Conservation (phyloP, 2,888 invertebrate species). For the Leptura quadrifasciata region DNA sequence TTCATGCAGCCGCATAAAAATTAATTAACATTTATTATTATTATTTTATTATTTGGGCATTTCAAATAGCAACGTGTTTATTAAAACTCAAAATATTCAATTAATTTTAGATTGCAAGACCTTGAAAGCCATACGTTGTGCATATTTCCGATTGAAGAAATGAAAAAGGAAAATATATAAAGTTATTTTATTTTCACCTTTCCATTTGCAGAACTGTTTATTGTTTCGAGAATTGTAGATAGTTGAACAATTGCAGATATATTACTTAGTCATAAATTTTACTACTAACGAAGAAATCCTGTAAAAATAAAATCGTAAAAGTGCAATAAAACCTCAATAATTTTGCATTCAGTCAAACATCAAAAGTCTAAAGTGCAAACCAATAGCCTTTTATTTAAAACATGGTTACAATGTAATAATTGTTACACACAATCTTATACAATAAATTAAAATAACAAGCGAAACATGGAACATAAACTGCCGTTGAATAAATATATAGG, state of each 20-base stretch:
- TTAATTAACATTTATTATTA: no score
- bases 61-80: no score
- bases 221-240: not conserved
- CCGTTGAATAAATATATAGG: conserved; percentile 7
- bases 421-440: conserved; percentile 6
- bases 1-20: no score
- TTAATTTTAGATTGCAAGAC: no score
- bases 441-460: not conserved
- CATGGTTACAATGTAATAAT: not conserved
- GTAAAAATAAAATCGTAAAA: not conserved
- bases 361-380: not conserved
- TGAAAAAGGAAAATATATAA: not conserved
- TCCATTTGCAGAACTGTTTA: not conserved
- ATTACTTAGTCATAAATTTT: not conserved
- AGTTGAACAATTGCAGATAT: not conserved
- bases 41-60: no score
- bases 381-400: not conserved
- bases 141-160: not conserved
- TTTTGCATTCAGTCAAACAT: not conserved
- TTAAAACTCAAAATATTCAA: no score
- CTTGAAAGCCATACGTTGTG: no score
- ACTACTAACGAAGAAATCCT: not conserved
- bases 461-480: not conserved
- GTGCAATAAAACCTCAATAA: not conserved
- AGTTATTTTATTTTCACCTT: not conserved